Conservation (phyloP, 2,113 vertebrate genomes). For the Shinisaurus crocodilurus region DNA sequence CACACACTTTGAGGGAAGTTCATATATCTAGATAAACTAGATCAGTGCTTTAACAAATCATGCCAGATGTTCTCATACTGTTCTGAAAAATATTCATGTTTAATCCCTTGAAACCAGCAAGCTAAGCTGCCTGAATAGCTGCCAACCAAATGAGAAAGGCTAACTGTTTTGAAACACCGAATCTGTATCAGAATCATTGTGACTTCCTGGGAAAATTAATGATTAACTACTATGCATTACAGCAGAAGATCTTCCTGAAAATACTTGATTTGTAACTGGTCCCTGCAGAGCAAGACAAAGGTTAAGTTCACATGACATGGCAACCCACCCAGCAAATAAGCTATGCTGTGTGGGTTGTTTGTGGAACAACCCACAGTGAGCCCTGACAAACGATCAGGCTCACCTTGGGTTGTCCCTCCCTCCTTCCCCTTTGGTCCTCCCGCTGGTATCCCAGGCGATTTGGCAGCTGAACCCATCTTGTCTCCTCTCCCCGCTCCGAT, state of each 20-base stretch:
- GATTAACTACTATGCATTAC: neutral
- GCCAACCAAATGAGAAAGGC: neutral
- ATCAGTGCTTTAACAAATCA: neutral
- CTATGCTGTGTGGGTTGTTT: too few species aligned
- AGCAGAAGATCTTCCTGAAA: slow-evolving; percentile 11
- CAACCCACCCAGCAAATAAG: too few species aligned
- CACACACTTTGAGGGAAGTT: neutral
- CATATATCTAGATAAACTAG: neutral
- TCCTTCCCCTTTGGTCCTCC: too few species aligned
- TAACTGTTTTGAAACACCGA: slow-evolving; percentile 23
- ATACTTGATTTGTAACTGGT: neutral
- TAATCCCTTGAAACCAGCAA: neutral
- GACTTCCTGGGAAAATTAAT: neutral
- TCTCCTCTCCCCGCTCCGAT: too few species aligned
- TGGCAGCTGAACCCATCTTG: too few species aligned
- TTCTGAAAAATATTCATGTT: neutral
- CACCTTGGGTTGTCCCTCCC: too few species aligned
- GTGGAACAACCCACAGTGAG: too few species aligned
- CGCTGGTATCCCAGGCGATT: too few species aligned
- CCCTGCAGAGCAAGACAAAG: neutral
- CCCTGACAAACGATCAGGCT: too few species aligned
- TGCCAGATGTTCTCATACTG: neutral
- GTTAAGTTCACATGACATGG: too few species aligned
- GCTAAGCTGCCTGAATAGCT: neutral
- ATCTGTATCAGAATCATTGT: neutral